A percentile compares a stretch with the other conserved stretches of the same genome.
These are phyloP conservation scores for Myotis myotis DNA, from an alignment of 2,797 vertebrate genomes.

Conservation along the genomic window DNA sequence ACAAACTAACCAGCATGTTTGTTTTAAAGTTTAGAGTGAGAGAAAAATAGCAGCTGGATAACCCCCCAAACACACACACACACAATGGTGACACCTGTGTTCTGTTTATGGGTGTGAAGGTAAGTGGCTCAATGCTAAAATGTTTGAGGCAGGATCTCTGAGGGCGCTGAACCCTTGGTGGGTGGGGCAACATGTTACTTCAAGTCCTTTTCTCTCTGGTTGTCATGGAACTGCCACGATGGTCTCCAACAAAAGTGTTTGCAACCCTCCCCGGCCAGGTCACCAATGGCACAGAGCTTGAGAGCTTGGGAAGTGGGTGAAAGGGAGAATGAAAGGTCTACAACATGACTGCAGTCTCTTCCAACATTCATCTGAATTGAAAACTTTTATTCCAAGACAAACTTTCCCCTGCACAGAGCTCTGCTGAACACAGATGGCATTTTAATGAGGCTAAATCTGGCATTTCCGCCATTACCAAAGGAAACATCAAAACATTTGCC, in stretches of 20 bases:
- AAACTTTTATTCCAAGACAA: constrained; percentile 9
- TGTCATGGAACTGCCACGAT: neutral
- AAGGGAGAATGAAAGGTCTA: neutral
- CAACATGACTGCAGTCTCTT: neutral
- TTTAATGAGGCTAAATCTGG: neutral
- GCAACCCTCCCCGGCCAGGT: constrained; percentile 25
- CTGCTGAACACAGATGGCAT: neutral
- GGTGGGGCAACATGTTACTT: neutral
- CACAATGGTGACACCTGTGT: neutral
- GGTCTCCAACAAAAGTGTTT: neutral
- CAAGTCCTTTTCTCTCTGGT: neutral
- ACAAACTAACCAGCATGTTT: neutral
- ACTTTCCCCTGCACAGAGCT: neutral
- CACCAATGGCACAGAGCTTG: neutral
- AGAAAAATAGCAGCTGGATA: neutral
- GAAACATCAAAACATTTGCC: neutral
- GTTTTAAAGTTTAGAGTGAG: constrained; percentile 17
- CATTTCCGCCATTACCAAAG: neutral
- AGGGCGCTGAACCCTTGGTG: neutral
- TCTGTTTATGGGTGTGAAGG: neutral
- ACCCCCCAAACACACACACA: accelerated
- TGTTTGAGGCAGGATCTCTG: neutral
- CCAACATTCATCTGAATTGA: neutral
- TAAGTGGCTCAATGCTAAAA: neutral
- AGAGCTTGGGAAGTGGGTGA: constrained; percentile 51